Evolutionary conservation across 92 coral and sea anemone species (phyloP), one percentile per base, ranked within the genome.

Genomic region (Epizoanthus ramosus): DNA sequence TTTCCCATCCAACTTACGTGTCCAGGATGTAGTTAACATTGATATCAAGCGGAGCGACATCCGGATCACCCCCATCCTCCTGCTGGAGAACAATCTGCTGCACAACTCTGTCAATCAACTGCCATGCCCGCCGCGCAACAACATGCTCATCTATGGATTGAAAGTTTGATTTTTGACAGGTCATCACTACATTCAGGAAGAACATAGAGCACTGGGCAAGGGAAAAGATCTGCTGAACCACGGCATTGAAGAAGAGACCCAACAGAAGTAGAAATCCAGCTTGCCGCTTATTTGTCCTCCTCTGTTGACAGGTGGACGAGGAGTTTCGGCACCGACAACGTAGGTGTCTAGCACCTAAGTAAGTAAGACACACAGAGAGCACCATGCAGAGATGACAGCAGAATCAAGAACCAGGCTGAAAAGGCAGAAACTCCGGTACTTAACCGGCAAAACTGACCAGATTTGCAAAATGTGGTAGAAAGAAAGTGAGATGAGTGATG

Each of bases 41-140:
- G 81, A 97, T 91, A 59, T 94, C 98, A 52, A 97, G 75, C 3
- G 98, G 94, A 9, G 98, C 95, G 2, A 97, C 97, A 87, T 97
- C 99, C 0, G 98, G 99, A 58, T 97, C 99, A 37, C 94, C 94
- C 17, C 99, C 99, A 63, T 97, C 98, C 37, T 97, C 99, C 71
- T 90, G 90, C 86, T 97, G 99, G 0, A 92, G 85, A 35, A 93
- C 91, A 28, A 97, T 87, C 71, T 97, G 99, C 75, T 97, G 99
- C 39, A 97, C 89, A 22, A 94, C 95, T 63, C 98, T 88, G 94
- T 97, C 99, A 87, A 93, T 89, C 91, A 97, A 89, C 87, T 95
- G 95, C 98, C 98, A 95, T 45, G 92, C 84, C 73, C 93, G 88
- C 25, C 98, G 92, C 9, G 98, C 93, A 22, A 94, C 88, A 37